Percentiles rank a stretch among this genome's conserved stretches.
phyloP scores from a whole-genome alignment of 2,797 vertebrate species.

The Clarias laeviceps region DNA sequence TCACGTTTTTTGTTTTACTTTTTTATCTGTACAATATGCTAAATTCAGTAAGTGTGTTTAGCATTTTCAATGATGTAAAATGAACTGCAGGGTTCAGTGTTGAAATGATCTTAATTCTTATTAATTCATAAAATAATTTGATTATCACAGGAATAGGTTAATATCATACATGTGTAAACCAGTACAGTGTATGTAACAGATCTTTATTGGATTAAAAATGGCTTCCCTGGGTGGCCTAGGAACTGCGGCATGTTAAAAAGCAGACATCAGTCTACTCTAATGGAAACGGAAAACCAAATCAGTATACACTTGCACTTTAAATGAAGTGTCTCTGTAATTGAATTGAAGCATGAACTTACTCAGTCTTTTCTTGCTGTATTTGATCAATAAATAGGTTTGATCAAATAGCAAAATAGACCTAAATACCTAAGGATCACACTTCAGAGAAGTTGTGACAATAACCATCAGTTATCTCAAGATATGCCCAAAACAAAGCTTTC shows the following conservation, averaged over 20 bases:
- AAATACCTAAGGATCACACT: constrained; percentile 19
- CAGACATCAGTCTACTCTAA: constrained; percentile 55
- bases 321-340: constrained; percentile 58
- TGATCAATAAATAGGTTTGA: constrained; percentile 49
- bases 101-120: constrained; percentile 3
- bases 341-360: constrained; percentile 52
- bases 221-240: constrained; percentile 47
- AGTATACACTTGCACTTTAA: constrained; percentile 58
- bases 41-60: not conserved
- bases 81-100: not conserved
- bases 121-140: constrained; percentile 19
- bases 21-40: not conserved
- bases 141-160: constrained; percentile 27
- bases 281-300: constrained; percentile 62
- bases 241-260: constrained; percentile 58
- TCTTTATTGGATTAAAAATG: constrained; percentile 54
- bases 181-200: constrained; percentile 48
- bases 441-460: not conserved
- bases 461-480: not conserved
- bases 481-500: not conserved
- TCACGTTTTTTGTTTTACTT: not conserved
- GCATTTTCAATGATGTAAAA: not conserved
- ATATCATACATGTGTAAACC: constrained; percentile 48
- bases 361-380: constrained; percentile 26
- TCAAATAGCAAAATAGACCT: no score